These are phyloP conservation scores for Chelonus insularis DNA, from an alignment of 1,140 invertebrate species.

Conservation along the genomic window DNA sequence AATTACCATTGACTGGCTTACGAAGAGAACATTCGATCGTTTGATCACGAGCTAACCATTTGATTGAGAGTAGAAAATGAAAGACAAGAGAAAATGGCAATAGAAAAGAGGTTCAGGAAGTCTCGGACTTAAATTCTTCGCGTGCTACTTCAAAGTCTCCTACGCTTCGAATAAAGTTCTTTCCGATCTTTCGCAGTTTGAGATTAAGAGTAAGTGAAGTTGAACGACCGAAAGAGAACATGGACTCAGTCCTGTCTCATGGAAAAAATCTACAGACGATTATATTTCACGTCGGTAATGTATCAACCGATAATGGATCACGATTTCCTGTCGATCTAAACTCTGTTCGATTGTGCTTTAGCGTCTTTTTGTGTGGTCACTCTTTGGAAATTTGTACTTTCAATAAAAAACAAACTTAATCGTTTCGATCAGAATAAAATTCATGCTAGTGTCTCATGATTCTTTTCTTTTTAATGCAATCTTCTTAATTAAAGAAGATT, in stretches of 20 bases:
- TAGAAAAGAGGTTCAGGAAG: slow-evolving; percentile 12
- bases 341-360: slow-evolving; percentile 44
- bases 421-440: too few species aligned
- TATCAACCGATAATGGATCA: slow-evolving; percentile 53
- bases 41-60: slow-evolving; percentile 34
- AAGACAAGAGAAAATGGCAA: slow-evolving; percentile 2
- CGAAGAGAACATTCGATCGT: slow-evolving; percentile 24
- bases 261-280: slow-evolving; percentile 37
- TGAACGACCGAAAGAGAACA: not conserved
- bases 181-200: not conserved
- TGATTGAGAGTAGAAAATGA: slow-evolving; percentile 6
- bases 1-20: slow-evolving; percentile 33
- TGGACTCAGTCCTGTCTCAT: slow-evolving; percentile 1
- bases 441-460: too few species aligned
- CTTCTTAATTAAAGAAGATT: too few species aligned
- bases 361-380: not conserved
- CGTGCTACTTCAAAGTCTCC: slow-evolving; percentile 27
- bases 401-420: too few species aligned
- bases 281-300: slow-evolving; percentile 56
- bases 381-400: not conserved
- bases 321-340: slow-evolving; percentile 39
- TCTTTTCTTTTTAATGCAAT: too few species aligned
- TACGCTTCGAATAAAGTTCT: slow-evolving; percentile 9
- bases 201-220: slow-evolving; percentile 12
- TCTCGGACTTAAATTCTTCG: slow-evolving; percentile 41